A percentile compares a stretch with the other conserved stretches of the same genome.
Conservation (phyloP, 2,797 vertebrate species). For the Sphenodon punctatus region DNA sequence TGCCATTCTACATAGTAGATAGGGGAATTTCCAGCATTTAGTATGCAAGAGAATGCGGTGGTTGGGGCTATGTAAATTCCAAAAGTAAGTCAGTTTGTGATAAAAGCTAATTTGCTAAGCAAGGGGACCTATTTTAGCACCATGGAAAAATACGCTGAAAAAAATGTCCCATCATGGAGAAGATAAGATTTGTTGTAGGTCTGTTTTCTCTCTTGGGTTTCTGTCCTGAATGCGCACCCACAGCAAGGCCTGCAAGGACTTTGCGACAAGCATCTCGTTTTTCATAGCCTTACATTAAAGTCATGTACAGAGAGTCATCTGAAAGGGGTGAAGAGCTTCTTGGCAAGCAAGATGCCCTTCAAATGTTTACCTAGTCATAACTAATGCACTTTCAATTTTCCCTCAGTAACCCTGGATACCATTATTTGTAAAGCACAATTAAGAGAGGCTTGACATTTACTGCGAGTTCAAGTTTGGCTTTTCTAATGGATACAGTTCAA, state of each 20-base stretch:
- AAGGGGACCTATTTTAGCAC: background rate
- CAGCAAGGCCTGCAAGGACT: conserved; percentile 20
- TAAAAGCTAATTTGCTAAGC: background rate
- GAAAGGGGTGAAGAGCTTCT: conserved; percentile 68
- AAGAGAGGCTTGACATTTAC: conserved; percentile 79
- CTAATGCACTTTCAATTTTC: conserved; percentile 79
- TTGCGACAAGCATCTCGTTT: conserved; percentile 65
- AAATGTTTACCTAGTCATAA: conserved; percentile 79
- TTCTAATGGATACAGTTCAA: conserved; percentile 73
- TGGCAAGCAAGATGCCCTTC: conserved; percentile 67
- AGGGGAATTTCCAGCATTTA: too few species aligned
- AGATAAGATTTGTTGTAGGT: background rate
- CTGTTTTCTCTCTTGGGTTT: background rate
- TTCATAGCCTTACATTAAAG: conserved; percentile 71
- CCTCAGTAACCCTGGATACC: conserved; percentile 72
- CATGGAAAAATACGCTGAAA: background rate
- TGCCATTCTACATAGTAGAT: too few species aligned
- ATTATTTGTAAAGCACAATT: conserved; percentile 75
- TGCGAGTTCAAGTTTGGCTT: conserved; percentile 72
- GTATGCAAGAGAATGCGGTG: too few species aligned
- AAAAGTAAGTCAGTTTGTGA: background rate
- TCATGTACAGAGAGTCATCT: conserved; percentile 63
- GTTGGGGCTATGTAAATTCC: too few species aligned
- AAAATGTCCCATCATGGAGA: background rate
- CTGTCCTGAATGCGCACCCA: background rate